phyloP scores from a whole-genome alignment of 2,888 invertebrate genomes.

The Opisthograptis luteolata region DNA sequence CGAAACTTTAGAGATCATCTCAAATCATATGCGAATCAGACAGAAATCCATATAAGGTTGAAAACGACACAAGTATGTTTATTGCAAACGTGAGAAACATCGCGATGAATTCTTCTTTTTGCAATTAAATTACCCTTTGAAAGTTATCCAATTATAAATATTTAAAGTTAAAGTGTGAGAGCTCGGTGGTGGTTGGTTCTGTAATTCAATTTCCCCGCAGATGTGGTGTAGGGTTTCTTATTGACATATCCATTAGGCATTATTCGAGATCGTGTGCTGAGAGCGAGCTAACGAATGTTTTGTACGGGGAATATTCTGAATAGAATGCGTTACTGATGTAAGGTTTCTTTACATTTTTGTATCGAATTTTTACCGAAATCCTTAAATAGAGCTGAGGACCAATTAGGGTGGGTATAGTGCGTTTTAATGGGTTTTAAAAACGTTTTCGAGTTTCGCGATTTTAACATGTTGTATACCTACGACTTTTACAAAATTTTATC shows the following conservation, averaged over 20 bases:
- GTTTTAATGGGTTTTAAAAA: too few relatives aligned
- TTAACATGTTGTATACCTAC: too few relatives aligned
- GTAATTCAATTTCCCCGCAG: conserved; percentile 66
- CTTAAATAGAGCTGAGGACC: neutral
- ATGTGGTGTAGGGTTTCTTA: conserved; percentile 70
- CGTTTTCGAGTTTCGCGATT: too few relatives aligned
- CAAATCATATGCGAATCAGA: too few relatives aligned
- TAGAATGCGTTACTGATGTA: conserved; percentile 9
- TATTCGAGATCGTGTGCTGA: conserved; percentile 45
- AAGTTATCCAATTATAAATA: conserved; percentile 72
- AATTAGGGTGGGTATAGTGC: neutral
- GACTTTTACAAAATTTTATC: too few relatives aligned
- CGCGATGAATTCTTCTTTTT: conserved; percentile 7
- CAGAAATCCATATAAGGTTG: neutral
- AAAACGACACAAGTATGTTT: conserved; percentile 1
- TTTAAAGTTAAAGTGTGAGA: conserved; percentile 71
- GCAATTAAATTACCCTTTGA: conserved; percentile 26
- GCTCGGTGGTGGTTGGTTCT: conserved; percentile 56
- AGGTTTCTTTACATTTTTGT: conserved; percentile 3
- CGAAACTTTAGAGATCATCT: too few relatives aligned
- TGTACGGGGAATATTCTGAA: conserved; percentile 30
- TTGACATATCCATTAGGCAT: conserved; percentile 79
- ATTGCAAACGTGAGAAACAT: conserved; percentile 9
- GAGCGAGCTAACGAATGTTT: conserved; percentile 27
- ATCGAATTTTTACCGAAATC: neutral